These are phyloP conservation scores for Pelecanoides urinatrix DNA, from an alignment of 2,113 vertebrate species.

Conservation along the genomic window DNA sequence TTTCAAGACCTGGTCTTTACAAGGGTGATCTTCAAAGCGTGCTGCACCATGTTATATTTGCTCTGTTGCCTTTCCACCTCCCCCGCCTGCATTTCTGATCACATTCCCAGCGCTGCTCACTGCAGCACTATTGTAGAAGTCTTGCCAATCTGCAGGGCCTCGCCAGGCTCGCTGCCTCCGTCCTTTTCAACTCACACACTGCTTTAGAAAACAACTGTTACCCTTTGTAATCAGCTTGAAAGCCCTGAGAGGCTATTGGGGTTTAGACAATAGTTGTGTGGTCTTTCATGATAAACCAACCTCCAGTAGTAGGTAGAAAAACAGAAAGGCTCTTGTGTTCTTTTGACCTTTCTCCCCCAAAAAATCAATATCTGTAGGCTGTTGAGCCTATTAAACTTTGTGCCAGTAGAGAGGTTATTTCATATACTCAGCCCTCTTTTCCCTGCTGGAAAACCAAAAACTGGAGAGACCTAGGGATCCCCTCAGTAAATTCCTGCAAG, in stretches of 20 bases:
- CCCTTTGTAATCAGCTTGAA: background rate
- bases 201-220: background rate
- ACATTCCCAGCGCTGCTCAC: background rate
- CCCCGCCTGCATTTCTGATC: background rate
- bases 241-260: background rate
- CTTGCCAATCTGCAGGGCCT: background rate
- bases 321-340: background rate
- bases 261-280: background rate
- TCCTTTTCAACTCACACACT: background rate
- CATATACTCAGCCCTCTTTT: background rate
- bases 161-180: rapidly evolving
- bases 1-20: background rate
- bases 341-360: background rate
- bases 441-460: background rate
- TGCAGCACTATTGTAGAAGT: background rate
- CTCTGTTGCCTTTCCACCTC: background rate
- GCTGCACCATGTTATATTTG: background rate
- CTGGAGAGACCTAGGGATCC: background rate
- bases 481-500: background rate
- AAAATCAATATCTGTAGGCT: background rate
- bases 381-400: background rate
- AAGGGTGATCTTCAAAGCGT: background rate
- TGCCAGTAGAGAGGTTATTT: background rate
- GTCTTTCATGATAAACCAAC: background rate
- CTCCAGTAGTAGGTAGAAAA: background rate